Conservation (phyloP, 2,797 vertebrate genomes). For the Todus mexicanus region DNA sequence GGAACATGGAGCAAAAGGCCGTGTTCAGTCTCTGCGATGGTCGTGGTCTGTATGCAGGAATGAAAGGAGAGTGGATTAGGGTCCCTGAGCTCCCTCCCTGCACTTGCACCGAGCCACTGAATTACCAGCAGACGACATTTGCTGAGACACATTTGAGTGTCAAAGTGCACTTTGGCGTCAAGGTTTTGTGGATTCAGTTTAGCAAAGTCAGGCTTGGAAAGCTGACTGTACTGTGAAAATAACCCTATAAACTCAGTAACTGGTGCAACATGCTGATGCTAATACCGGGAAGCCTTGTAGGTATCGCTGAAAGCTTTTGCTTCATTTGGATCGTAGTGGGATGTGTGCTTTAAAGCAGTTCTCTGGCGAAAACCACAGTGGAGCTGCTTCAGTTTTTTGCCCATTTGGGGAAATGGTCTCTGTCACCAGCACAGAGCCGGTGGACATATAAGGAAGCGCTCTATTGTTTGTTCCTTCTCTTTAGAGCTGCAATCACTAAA, state of each 20-base stretch:
- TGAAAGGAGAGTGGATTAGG: not conserved
- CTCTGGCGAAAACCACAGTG: constrained; percentile 15
- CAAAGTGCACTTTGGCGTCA: not conserved
- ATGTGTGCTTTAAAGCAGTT: not conserved
- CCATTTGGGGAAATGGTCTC: constrained; percentile 67
- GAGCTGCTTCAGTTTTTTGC: constrained; percentile 52
- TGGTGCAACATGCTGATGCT: not conserved
- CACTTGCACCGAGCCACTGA: not conserved
- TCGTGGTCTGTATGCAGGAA: not conserved
- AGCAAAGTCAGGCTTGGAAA: not conserved
- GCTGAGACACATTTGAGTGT: not conserved
- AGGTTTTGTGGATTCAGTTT: not conserved
- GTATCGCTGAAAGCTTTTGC: not conserved
- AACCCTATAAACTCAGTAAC: not conserved
- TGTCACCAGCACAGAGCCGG: not conserved
- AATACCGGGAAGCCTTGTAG: not conserved
- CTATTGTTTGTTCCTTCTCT: constrained; percentile 3
- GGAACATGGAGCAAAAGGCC: not conserved
- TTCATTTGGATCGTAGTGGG: not conserved
- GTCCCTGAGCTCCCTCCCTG: not conserved
- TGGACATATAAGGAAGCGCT: constrained; percentile 64
- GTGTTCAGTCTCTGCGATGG: not conserved
- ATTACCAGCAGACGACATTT: not conserved
- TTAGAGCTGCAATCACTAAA: not conserved
- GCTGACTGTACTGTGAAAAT: not conserved